A percentile compares a stretch with the other conserved stretches of the same genome.
These are phyloP conservation scores for Gobio occitaniae DNA, from an alignment of 2,797 vertebrate genomes.

Conservation along the genomic window DNA sequence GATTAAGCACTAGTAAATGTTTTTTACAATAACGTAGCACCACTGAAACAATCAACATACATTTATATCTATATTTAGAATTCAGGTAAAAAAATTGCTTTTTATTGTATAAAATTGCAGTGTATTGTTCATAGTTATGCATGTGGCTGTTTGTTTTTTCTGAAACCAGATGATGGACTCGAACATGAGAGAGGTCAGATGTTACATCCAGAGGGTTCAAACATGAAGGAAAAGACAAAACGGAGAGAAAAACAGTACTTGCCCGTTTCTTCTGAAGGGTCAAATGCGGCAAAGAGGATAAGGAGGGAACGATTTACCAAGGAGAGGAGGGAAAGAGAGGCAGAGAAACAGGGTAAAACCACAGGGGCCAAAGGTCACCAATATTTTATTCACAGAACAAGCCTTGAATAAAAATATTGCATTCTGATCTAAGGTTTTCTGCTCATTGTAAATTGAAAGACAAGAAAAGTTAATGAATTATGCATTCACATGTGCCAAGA, in stretches of 20 bases:
- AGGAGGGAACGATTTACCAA: conserved; percentile 64
- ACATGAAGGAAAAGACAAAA: conserved; percentile 69
- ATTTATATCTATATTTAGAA: no score
- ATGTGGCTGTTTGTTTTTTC: neutral
- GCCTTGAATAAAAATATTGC: conserved; percentile 99
- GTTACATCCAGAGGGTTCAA: conserved; percentile 83
- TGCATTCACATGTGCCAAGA: conserved; percentile 30
- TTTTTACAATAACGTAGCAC: no score
- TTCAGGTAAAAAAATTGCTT: neutral
- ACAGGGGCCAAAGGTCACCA: conserved; percentile 90
- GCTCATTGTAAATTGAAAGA: conserved; percentile 69
- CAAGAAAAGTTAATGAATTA: conserved; percentile 53
- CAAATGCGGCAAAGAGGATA: conserved; percentile 81
- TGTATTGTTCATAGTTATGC: neutral
- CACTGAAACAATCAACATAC: no score
- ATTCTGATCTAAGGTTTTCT: conserved; percentile 70
- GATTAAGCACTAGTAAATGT: no score
- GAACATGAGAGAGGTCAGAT: conserved; percentile 61
- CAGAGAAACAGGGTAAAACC: conserved; percentile 85
- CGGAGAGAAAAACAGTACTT: conserved; percentile 78
- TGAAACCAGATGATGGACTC: conserved; percentile 49
- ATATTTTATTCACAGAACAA: conserved; percentile 98
- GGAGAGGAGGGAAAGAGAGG: conserved; percentile 80
- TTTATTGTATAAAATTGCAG: no score
- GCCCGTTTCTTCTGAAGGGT: conserved; percentile 81